Evolutionary conservation across 2,888 invertebrate species (phyloP).

Genomic region (Esperia sulphurella): DNA sequence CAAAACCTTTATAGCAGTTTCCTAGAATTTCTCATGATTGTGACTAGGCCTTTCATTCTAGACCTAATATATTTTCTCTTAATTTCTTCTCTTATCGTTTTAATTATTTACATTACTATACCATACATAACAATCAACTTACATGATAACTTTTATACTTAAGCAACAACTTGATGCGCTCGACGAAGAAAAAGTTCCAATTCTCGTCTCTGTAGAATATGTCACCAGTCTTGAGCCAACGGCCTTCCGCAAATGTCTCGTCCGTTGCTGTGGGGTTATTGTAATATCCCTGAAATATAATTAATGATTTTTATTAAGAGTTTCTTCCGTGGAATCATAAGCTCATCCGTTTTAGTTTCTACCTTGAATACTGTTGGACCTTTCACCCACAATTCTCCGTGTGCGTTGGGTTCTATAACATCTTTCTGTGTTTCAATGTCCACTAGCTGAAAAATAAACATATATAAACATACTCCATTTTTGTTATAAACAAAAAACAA

Average conservation of each 20-base stretch:
- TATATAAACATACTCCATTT: no score
- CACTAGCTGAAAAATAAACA: slow-evolving; percentile 40
- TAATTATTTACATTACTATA: no score
- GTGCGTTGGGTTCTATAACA: slow-evolving; percentile 40
- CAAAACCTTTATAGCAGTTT: no score
- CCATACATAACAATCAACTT: neutral
- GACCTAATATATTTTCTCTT: no score
- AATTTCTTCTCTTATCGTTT: no score
- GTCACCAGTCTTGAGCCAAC: slow-evolving; percentile 75
- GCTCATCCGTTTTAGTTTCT: neutral
- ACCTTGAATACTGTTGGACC: slow-evolving; percentile 33
- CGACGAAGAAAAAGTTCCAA: slow-evolving; percentile 63
- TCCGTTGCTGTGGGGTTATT: slow-evolving; percentile 57
- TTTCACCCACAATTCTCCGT: slow-evolving; percentile 62
- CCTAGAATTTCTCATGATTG: no score
- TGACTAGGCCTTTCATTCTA: no score
- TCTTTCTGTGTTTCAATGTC: slow-evolving; percentile 44
- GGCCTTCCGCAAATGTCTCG: slow-evolving; percentile 53
- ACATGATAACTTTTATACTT: slow-evolving; percentile 73
- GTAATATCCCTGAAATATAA: slow-evolving; percentile 55
- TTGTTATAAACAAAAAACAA: no score
- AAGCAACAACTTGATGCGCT: slow-evolving; percentile 70
- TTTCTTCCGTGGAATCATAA: no score
- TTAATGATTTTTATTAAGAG: neutral
- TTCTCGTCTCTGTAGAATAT: slow-evolving; percentile 69